Percentiles rank a stretch among this genome's conserved stretches.
These are phyloP conservation scores for Physella acuta DNA, from an alignment of 1,140 invertebrate species.

Conservation along the genomic window DNA sequence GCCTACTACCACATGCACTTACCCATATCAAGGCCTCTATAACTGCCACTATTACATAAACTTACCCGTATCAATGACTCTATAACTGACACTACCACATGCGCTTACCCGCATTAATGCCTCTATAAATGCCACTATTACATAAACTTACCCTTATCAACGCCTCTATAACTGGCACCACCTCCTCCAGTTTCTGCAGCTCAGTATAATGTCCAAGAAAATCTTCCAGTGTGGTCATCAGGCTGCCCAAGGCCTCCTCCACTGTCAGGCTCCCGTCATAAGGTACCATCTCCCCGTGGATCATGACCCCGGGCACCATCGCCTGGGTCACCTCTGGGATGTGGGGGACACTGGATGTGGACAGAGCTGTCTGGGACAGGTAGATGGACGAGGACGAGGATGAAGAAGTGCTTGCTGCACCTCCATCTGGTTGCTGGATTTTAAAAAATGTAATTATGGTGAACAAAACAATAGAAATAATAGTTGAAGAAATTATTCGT, in stretches of 20 bases:
- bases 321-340: conserved; percentile 13
- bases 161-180: conserved; percentile 54
- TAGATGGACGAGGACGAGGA: conserved; percentile 15
- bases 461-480: too few relatives aligned
- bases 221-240: conserved; percentile 59
- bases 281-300: conserved; percentile 30
- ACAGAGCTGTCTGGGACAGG: background rate
- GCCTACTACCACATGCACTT: too few relatives aligned
- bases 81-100: background rate
- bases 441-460: too few relatives aligned
- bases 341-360: background rate
- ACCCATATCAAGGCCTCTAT: too few relatives aligned
- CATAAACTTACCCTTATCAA: conserved; percentile 54
- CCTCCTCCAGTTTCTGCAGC: conserved; percentile 59
- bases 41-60: too few relatives aligned
- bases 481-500: too few relatives aligned
- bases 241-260: conserved; percentile 51
- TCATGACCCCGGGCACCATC: conserved; percentile 27
- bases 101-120: background rate
- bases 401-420: background rate
- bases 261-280: conserved; percentile 41
- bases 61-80: background rate
- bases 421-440: too few relatives aligned
- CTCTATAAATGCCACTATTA: too few relatives aligned
- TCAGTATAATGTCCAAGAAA: conserved; percentile 63